Conservation (phyloP, 2,113 vertebrate species). For the Propithecus coquereli region DNA sequence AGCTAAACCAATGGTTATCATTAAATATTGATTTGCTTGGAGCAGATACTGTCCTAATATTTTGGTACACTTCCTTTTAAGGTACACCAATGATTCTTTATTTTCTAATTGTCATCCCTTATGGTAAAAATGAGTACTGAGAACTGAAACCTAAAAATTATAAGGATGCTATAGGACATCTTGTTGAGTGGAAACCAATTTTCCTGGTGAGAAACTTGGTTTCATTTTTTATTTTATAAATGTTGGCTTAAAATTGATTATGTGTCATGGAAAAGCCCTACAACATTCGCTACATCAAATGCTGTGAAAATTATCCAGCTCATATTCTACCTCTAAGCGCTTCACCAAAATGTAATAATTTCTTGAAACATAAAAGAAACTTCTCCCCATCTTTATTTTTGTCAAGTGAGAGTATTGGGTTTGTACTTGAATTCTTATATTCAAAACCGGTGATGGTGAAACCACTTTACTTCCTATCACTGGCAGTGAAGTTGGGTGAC, state of each 20-base stretch:
- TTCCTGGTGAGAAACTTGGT: conserved; percentile 74
- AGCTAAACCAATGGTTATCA: conserved; percentile 28
- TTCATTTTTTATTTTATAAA: conserved; percentile 78
- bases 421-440: conserved; percentile 52
- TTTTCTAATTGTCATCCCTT: conserved; percentile 48
- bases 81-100: conserved; percentile 20
- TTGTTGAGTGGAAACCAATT: conserved; percentile 77
- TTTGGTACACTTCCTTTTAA: conserved; percentile 22
- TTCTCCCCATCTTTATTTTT: conserved; percentile 65
- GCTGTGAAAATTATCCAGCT: conserved; percentile 75
- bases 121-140: conserved; percentile 53
- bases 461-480: not conserved
- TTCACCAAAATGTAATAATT: conserved; percentile 76
- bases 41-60: conserved; percentile 30
- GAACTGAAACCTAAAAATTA: conserved; percentile 62
- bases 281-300: conserved; percentile 73
- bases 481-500: not conserved
- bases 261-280: conserved; percentile 67
- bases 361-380: conserved; percentile 73
- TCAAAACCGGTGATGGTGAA: conserved; percentile 23
- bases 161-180: conserved; percentile 67
- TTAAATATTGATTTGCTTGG: conserved; percentile 48
- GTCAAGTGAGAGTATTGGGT: conserved; percentile 28
- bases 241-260: conserved; percentile 76
- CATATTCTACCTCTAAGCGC: conserved; percentile 75